Conservation (phyloP, 2,888 invertebrate genomes). For the Blomia tropicalis region DNA sequence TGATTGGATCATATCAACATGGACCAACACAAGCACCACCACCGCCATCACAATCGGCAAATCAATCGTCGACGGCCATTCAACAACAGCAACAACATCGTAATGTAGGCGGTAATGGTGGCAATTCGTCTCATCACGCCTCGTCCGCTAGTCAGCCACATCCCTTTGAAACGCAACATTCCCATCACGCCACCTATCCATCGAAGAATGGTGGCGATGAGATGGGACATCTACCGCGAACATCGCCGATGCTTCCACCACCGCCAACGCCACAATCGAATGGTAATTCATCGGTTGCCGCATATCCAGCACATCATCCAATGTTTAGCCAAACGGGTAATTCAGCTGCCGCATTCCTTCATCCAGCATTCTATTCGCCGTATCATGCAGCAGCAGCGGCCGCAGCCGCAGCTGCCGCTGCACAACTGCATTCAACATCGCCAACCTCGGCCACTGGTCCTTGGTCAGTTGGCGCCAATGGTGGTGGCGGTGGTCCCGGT, state of each 20-base stretch:
- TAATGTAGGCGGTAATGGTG: not conserved
- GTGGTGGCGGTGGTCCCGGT: not conserved
- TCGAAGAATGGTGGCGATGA: not conserved
- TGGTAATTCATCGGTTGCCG: not conserved
- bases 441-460: not conserved
- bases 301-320: not conserved
- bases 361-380: not conserved
- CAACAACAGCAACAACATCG: not conserved
- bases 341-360: not conserved
- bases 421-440: not conserved
- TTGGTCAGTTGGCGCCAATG: not conserved
- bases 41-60: not conserved
- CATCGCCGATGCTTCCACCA: not conserved
- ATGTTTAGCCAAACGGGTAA: not conserved
- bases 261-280: not conserved
- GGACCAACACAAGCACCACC: not conserved
- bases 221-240: not conserved
- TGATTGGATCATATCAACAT: too few species aligned
- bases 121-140: not conserved
- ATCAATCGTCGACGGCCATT: not conserved
- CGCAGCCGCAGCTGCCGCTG: slow-evolving; percentile 1
- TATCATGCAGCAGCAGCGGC: not conserved
- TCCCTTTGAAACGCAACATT: not conserved
- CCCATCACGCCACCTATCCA: not conserved
- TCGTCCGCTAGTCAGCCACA: too few species aligned